phyloP scores from a whole-genome alignment of 2,797 vertebrate species.

The Carcharodon carcharias region DNA sequence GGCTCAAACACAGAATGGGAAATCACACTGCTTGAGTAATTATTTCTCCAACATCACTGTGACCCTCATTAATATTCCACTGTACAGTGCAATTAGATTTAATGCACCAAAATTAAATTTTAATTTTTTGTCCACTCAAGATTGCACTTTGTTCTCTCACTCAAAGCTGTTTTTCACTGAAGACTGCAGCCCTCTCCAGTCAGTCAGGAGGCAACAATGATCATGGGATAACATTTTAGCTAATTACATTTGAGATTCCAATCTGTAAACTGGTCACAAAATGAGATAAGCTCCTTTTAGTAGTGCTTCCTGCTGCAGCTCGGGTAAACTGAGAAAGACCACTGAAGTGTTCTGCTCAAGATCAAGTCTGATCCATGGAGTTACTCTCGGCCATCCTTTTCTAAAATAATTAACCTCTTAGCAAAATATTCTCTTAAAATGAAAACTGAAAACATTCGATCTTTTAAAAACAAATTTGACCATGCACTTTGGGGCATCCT shows the following conservation, averaged over 20 bases:
- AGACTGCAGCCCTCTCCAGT: neutral
- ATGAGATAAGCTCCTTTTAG: neutral
- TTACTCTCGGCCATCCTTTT: neutral
- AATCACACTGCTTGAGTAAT: neutral
- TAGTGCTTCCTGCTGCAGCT: neutral
- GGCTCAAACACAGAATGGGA: neutral
- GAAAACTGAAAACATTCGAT: neutral
- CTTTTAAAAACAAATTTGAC: neutral
- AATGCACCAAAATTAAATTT: neutral
- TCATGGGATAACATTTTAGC: neutral
- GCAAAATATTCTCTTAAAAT: neutral
- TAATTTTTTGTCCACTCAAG: neutral
- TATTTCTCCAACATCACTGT: neutral
- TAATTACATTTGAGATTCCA: neutral
- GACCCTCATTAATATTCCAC: neutral
- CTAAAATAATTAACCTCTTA: neutral
- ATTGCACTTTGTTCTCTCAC: neutral
- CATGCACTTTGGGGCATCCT: neutral
- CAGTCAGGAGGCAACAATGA: conserved; percentile 3
- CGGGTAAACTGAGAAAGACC: neutral
- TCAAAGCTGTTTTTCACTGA: neutral
- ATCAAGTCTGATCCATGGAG: neutral
- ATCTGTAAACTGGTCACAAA: neutral
- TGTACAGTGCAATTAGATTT: neutral
- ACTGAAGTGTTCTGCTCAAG: neutral